Evolutionary conservation across 2,797 vertebrate genomes (phyloP).

Genomic region (Pogoniulus pusillus): DNA sequence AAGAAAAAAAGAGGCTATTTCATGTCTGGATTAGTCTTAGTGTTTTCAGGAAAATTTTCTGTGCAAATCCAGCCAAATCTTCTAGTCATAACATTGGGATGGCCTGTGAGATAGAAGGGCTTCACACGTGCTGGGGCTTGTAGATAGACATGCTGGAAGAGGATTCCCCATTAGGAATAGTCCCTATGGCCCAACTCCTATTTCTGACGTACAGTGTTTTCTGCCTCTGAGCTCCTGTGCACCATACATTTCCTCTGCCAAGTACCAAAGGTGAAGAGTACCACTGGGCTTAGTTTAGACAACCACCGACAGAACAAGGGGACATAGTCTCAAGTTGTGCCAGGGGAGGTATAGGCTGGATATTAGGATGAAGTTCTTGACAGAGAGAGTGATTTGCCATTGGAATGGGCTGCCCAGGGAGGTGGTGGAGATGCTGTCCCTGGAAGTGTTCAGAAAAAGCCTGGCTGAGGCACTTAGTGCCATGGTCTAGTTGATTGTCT

Average conservation of each 20-base stretch:
- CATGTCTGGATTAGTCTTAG: background rate
- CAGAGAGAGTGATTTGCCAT: no score
- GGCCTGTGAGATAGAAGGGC: background rate
- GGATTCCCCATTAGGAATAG: background rate
- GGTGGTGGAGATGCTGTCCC: no score
- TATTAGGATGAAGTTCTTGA: no score
- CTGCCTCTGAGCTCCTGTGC: background rate
- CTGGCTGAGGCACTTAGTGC: no score
- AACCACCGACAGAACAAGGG: no score
- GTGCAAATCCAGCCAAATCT: background rate
- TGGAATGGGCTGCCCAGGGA: no score
- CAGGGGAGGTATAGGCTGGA: no score
- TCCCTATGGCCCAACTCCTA: background rate
- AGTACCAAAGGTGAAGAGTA: background rate
- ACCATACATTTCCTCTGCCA: background rate
- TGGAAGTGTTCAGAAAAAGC: no score
- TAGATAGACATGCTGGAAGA: background rate
- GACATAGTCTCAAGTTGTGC: no score
- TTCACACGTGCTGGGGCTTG: background rate
- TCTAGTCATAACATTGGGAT: background rate
- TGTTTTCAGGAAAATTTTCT: background rate
- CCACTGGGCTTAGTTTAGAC: background rate
- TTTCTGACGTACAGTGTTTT: background rate
- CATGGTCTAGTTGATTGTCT: no score
- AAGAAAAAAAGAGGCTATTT: background rate